Evolutionary conservation across 2,888 invertebrate species (phyloP).

Genomic region (Heliconius hortense): DNA sequence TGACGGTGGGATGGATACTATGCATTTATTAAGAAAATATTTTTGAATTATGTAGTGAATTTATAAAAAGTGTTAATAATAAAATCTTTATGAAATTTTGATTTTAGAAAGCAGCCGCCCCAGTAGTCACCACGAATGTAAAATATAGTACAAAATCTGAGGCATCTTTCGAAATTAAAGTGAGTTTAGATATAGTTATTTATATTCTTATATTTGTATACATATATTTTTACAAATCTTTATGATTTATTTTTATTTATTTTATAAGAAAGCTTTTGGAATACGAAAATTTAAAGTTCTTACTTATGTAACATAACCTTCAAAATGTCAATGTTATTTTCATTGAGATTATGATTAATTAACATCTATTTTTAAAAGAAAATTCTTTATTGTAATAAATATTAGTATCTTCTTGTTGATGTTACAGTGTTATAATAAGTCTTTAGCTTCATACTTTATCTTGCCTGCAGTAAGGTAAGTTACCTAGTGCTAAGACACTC

Average conservation of each 20-base stretch:
- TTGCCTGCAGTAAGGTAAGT: neutral
- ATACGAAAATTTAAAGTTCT: neutral
- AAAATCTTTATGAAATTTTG: constrained; percentile 30
- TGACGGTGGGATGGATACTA: constrained; percentile 58
- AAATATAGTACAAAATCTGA: constrained; percentile 83
- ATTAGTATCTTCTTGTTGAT: neutral
- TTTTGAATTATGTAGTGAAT: constrained; percentile 5
- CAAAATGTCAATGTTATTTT: constrained; percentile 63
- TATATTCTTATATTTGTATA: neutral
- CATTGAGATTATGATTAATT: constrained; percentile 27
- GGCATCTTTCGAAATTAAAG: constrained; percentile 84
- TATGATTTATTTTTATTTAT: constrained; percentile 6
- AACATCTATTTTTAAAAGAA: neutral
- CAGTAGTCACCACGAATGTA: constrained; percentile 66
- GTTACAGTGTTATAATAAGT: no score
- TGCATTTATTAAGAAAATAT: constrained; percentile 33
- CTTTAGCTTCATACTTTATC: neutral
- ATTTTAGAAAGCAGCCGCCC: constrained; percentile 69
- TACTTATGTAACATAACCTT: constrained; percentile 79
- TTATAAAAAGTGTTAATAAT: constrained; percentile 12
- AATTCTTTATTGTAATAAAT: neutral
- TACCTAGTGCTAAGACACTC: neutral
- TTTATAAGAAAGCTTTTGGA: neutral
- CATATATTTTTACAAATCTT: neutral
- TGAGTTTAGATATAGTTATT: constrained; percentile 46